These are phyloP conservation scores for Sinocyclocheilus anshuiensis DNA, from an alignment of 2,113 vertebrate species.

Conservation along the genomic window DNA sequence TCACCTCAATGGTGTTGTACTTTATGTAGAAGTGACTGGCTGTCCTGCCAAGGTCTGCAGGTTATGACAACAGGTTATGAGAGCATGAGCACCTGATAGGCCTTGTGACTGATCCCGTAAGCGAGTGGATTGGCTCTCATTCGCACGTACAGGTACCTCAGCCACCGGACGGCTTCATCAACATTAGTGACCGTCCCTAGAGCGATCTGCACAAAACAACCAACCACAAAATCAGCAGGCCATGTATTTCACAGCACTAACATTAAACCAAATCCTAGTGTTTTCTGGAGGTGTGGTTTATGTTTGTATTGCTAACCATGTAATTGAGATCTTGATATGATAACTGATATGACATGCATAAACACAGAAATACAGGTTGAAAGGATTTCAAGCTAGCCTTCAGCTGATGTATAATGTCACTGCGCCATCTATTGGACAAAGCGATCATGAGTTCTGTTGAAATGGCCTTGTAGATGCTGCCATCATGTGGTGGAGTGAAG, in stretches of 20 bases:
- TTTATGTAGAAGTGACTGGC: constrained; percentile 98
- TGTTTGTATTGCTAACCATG: background rate
- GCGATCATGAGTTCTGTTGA: background rate
- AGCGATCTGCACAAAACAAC: constrained; percentile 77
- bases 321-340: background rate
- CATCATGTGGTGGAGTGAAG: constrained; percentile 68
- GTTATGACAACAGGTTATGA: background rate
- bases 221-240: background rate
- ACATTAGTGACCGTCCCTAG: constrained; percentile 96
- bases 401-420: background rate
- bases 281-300: background rate
- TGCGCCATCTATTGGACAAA: constrained; percentile 61
- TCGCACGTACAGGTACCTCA: constrained; percentile 96
- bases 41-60: constrained; percentile 89
- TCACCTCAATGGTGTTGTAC: constrained; percentile 97
- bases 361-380: background rate
- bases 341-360: background rate
- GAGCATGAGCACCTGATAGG: constrained; percentile 82
- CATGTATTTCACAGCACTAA: background rate
- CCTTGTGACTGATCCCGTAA: constrained; percentile 96
- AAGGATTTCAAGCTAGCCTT: background rate
- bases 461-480: constrained; percentile 63
- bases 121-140: constrained; percentile 98
- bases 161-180: constrained; percentile 98
- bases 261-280: background rate